phyloP scores from a whole-genome alignment of 30 jellyfish, hydroid and myxozoan genomes.

The Cassiopea xamachana region DNA sequence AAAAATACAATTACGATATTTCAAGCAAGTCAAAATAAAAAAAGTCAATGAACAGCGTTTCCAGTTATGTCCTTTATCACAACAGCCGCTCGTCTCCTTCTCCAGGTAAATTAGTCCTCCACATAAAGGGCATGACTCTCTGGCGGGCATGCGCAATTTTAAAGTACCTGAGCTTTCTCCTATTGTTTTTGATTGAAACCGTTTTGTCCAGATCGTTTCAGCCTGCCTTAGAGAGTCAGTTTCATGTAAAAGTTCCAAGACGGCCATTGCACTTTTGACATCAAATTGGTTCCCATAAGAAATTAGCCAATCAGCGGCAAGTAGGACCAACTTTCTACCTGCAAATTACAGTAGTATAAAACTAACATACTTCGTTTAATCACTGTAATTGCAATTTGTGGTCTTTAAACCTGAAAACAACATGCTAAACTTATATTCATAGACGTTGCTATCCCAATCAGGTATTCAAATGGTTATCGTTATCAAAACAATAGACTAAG shows the following conservation, averaged over 20 bases:
- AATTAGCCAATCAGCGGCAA: constrained; percentile 71
- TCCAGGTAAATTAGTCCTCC: not conserved
- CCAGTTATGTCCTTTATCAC: constrained; percentile 40
- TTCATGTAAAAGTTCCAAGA: constrained; percentile 18
- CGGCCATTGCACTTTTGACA: constrained; percentile 20
- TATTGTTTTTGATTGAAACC: not conserved
- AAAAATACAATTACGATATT: not conserved
- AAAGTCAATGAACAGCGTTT: constrained; percentile 3
- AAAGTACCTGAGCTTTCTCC: not conserved
- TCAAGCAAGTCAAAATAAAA: not conserved
- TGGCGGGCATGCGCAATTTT: not conserved
- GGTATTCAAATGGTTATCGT: no score
- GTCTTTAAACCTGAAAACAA: no score
- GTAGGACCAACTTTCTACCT: constrained; percentile 31
- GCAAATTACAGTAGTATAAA: not conserved
- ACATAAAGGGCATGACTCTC: constrained; percentile 26
- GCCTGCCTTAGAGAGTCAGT: constrained; percentile 14
- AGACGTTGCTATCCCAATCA: no score
- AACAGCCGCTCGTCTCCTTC: not conserved
- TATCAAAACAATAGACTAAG: not conserved
- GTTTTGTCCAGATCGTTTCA: not conserved
- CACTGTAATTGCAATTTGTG: not conserved
- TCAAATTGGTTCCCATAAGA: constrained; percentile 9
- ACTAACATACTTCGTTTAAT: not conserved
- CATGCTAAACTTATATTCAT: no score